Evolutionary conservation across 2,113 vertebrate species (phyloP).

Genomic region (Trichomycterus rosablanca): DNA sequence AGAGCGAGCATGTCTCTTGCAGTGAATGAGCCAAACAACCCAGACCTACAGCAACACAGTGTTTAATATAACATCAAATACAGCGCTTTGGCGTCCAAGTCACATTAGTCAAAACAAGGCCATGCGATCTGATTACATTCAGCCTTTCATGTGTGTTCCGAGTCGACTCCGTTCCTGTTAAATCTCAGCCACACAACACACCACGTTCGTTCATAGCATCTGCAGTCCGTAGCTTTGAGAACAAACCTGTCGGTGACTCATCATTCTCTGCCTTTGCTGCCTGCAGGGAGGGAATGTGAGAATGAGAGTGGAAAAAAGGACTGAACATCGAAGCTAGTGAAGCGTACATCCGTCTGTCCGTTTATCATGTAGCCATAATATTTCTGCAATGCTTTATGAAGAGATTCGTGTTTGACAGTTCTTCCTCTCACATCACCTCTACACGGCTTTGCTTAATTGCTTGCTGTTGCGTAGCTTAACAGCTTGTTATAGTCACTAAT

Average conservation of each 20-base stretch:
- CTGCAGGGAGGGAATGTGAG: conserved; percentile 19
- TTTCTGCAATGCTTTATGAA: too few relatives aligned
- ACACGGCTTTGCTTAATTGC: too few relatives aligned
- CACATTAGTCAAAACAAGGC: neutral
- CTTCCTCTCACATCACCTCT: too few relatives aligned
- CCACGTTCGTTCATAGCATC: conserved; percentile 57
- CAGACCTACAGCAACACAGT: neutral
- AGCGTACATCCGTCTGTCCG: too few relatives aligned
- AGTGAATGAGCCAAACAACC: neutral
- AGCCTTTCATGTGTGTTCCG: conserved; percentile 1
- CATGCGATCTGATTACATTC: conserved; percentile 5
- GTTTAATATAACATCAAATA: neutral
- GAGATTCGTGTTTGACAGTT: too few relatives aligned
- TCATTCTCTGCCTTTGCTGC: conserved; percentile 46
- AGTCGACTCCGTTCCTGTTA: conserved; percentile 3
- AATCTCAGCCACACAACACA: conserved; percentile 3
- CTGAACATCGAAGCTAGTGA: too few relatives aligned
- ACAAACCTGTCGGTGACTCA: conserved; percentile 59
- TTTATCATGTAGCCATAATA: too few relatives aligned
- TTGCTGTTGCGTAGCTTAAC: neutral
- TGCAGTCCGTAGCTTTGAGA: conserved; percentile 50
- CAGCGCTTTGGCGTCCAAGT: neutral
- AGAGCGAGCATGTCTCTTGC: too few relatives aligned
- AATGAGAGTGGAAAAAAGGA: neutral
- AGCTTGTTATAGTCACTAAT: neutral